phyloP scores from a whole-genome alignment of 2,888 invertebrate species.

The Automeris io region DNA sequence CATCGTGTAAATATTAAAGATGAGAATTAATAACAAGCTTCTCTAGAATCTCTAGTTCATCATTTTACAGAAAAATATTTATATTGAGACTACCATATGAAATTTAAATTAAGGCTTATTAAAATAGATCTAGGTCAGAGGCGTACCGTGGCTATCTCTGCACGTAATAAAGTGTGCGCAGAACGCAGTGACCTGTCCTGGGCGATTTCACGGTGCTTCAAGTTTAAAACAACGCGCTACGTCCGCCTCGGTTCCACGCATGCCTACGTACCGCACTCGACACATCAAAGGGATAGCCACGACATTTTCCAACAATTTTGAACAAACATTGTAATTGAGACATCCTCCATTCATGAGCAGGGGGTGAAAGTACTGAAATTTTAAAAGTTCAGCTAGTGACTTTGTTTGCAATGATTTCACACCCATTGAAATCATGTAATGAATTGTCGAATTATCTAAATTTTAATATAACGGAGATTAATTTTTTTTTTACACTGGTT shows the following conservation, averaged over 20 bases:
- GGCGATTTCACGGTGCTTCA: conserved; percentile 59
- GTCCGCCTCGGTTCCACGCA: conserved; percentile 16
- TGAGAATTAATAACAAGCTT: background rate
- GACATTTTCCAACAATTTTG: background rate
- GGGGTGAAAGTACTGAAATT: no score
- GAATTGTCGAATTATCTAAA: no score
- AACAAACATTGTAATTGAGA: conserved; percentile 5
- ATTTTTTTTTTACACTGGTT: no score
- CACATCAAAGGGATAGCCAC: conserved; percentile 32
- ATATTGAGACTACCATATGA: no score
- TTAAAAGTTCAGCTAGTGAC: no score
- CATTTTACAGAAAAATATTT: no score
- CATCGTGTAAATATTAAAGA: background rate
- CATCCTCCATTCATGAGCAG: no score
- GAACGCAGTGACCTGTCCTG: conserved; percentile 58
- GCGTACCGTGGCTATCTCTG: conserved; percentile 6
- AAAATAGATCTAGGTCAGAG: conserved; percentile 17
- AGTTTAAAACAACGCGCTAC: conserved; percentile 40
- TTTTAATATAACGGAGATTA: no score
- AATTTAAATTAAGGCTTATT: conserved; percentile 1
- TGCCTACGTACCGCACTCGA: conserved; percentile 8
- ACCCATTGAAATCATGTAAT: no score
- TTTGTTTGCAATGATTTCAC: no score
- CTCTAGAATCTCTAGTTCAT: no score
- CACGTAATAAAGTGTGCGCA: conserved; percentile 34